Evolutionary conservation across 2,113 vertebrate genomes (phyloP), one percentile per base, ranked within the genome.

Genomic region (Myanophis thanlyinensis): DNA sequence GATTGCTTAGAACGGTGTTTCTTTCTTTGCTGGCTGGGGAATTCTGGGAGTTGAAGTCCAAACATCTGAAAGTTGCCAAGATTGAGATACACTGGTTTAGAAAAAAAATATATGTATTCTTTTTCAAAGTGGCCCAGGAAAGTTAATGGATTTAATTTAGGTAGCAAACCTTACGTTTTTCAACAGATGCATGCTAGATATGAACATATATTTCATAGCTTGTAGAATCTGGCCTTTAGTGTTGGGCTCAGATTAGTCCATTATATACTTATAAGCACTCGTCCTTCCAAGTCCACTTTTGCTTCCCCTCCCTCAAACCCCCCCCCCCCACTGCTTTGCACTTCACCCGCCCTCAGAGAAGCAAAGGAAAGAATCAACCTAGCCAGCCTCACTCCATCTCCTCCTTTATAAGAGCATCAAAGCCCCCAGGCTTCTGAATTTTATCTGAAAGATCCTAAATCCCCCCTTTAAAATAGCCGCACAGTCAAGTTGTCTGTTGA

Each of bases 391-490:
- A 4, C 13, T 87, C 86, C 9, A 10, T n/a, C 86, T 35, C 48
- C 10, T 3, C 35, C 9, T 20, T 46, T 27, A 3, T 56, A 4
- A 91, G 47, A 67, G 44, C 53, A 88, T 85, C 80, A 89, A 40
- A 85, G 56, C 15, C 62, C 59, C 85, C 35, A 89, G 44, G 80
- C 54, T n/a, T 9, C 27, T 67, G 90, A 93, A 91, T 88, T 91
- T 91, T 94, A 84, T 10, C 40, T 85, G 89, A 30, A 11, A 93
- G 88, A 47, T 87, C 91, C 93, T 91, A 95, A 93, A 93, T 85
- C 49, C 89, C 93, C 87, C 90, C 25, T 30, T 89, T 91, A 96
- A 91, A 93, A 35, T 0, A 80, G 94, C 91, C 91, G 59, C 89
- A 5, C 53, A 54, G 91, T 51, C 89, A 73, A 89, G 90, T 87